A percentile compares a stretch with the other conserved stretches of the same genome.
Evolutionary conservation across 1,140 invertebrate species (phyloP).

Genomic region (Antheraea pernyi): DNA sequence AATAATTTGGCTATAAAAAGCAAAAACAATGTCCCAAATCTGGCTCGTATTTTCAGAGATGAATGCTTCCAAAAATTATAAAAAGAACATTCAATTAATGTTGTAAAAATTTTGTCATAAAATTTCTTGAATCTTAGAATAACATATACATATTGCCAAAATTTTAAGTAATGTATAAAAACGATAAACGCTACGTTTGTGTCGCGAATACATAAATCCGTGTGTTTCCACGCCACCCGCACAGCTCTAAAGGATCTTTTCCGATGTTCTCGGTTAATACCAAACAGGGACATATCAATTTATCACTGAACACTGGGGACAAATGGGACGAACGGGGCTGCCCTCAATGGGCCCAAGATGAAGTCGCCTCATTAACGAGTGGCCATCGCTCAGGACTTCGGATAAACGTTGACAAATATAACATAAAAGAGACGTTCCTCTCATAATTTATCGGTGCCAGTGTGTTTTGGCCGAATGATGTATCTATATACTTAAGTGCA

Average conservation of each 20-base stretch:
- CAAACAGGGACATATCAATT: conserved; percentile 1
- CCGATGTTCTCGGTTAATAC: conserved; percentile 8
- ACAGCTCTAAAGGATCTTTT: not conserved
- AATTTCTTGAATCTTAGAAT: too few species aligned
- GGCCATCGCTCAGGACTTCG: conserved; percentile 6
- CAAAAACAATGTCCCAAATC: too few species aligned
- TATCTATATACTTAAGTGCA: not conserved
- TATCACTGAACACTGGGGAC: conserved; percentile 8
- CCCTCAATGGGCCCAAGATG: conserved; percentile 10
- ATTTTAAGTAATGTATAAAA: too few species aligned
- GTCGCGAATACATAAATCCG: not conserved
- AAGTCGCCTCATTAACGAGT: conserved; percentile 7
- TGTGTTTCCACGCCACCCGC: not conserved
- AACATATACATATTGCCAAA: too few species aligned
- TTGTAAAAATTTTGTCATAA: too few species aligned
- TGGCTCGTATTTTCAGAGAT: too few species aligned
- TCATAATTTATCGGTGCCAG: conserved; percentile 3
- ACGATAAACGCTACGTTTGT: not conserved
- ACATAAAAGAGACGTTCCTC: conserved; percentile 4
- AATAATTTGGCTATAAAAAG: too few species aligned
- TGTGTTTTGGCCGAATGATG: conserved; percentile 7
- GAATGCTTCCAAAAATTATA: too few species aligned
- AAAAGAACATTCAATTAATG: too few species aligned
- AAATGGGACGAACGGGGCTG: not conserved
- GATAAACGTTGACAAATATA: conserved; percentile 13